These are phyloP conservation scores for Scytalopus superciliaris DNA, from an alignment of 2,113 vertebrate genomes.

Conservation along the genomic window DNA sequence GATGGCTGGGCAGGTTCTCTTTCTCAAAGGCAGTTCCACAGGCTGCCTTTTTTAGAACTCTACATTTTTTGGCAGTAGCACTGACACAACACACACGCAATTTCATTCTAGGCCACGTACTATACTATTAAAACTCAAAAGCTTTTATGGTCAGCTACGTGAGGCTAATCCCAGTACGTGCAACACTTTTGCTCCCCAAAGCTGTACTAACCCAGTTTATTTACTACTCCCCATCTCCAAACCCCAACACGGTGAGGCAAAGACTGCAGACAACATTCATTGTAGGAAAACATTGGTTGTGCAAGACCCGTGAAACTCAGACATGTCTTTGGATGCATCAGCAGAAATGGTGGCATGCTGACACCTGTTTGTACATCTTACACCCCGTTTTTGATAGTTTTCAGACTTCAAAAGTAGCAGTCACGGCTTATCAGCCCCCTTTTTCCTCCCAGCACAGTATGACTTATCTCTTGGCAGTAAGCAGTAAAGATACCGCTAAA, in stretches of 20 bases:
- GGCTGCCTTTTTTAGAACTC: neutral
- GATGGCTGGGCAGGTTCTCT: neutral
- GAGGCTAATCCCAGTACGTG: neutral
- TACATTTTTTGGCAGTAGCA: neutral
- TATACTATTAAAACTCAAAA: neutral
- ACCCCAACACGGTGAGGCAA: neutral
- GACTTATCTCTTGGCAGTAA: rapidly evolving
- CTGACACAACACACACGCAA: neutral
- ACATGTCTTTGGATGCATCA: neutral
- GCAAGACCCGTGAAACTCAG: neutral
- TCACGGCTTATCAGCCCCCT: neutral
- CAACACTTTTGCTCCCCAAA: neutral
- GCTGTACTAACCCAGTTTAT: rapidly evolving
- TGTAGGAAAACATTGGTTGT: neutral
- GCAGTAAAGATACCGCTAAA: neutral
- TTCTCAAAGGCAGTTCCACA: neutral
- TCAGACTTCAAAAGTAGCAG: neutral
- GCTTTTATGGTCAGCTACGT: neutral
- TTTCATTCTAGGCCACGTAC: neutral
- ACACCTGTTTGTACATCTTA: neutral
- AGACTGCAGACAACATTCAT: neutral
- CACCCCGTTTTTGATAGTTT: neutral
- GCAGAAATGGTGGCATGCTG: neutral
- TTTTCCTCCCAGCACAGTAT: neutral
- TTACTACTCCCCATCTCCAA: neutral